Evolutionary conservation across 2,113 vertebrate species (phyloP).

Genomic region (Atherinomorus stipes): DNA sequence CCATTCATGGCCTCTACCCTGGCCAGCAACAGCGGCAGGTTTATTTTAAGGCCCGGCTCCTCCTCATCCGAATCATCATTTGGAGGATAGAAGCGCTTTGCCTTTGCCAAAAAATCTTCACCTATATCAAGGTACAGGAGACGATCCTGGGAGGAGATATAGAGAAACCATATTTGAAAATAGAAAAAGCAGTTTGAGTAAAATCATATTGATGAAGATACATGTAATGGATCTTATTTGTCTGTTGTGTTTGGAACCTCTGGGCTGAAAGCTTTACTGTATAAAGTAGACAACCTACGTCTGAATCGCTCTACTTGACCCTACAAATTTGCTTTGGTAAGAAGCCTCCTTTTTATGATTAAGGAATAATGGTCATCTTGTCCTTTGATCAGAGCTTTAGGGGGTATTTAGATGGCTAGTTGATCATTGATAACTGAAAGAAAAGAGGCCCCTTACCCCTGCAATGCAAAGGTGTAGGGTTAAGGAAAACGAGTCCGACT

Average conservation of each 20-base stretch:
- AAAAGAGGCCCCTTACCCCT: background rate
- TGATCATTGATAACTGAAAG: background rate
- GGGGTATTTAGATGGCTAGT: background rate
- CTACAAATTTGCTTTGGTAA: background rate
- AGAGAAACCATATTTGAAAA: background rate
- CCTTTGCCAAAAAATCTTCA: conserved; percentile 85
- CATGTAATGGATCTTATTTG: too few species aligned
- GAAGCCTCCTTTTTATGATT: too few species aligned
- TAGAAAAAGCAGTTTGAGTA: too few species aligned
- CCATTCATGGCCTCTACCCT: conserved; percentile 72
- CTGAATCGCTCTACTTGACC: background rate
- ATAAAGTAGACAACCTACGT: background rate
- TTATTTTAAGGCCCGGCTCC: conserved; percentile 49
- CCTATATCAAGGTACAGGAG: conserved; percentile 86
- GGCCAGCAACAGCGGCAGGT: conserved; percentile 82
- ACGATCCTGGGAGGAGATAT: conserved; percentile 78
- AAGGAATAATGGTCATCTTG: background rate
- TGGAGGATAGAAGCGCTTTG: conserved; percentile 85
- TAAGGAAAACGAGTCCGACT: background rate
- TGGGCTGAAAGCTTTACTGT: background rate
- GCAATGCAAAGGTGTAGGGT: background rate
- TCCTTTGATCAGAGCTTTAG: background rate
- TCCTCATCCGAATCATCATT: conserved; percentile 80
- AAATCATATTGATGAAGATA: too few species aligned
- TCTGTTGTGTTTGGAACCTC: background rate